Evolutionary conservation across 2,797 vertebrate species (phyloP).

Genomic region (Erithacus rubecula): DNA sequence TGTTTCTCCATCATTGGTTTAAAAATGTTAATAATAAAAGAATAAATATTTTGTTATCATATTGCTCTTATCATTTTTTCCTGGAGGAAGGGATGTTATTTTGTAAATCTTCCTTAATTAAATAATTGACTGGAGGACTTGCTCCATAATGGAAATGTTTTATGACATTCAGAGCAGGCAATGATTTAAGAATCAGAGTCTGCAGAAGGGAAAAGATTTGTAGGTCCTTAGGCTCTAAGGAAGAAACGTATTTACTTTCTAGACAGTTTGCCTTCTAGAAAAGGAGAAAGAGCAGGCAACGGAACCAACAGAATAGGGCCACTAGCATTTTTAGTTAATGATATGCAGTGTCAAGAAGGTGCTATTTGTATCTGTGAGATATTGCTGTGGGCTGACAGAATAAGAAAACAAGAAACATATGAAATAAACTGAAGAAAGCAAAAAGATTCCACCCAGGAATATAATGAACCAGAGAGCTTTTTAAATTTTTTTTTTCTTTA

Average conservation of each 20-base stretch:
- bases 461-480: background rate
- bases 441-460: background rate
- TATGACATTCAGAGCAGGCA: constrained; percentile 37
- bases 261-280: constrained; percentile 55
- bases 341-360: constrained; percentile 43
- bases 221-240: constrained; percentile 9
- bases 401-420: constrained; percentile 30
- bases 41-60: constrained; percentile 33
- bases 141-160: constrained; percentile 47
- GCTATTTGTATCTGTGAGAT: constrained; percentile 39
- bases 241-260: constrained; percentile 48
- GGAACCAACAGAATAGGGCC: constrained; percentile 30
- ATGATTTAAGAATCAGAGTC: constrained; percentile 53
- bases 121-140: constrained; percentile 53
- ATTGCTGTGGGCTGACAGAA: constrained; percentile 30
- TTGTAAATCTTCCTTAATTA: constrained; percentile 38
- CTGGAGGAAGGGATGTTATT: background rate
- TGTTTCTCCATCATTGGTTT: constrained; percentile 9
- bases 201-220: constrained; percentile 15
- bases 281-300: background rate
- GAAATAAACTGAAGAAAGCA: constrained; percentile 15
- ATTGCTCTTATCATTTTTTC: background rate
- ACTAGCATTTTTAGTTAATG: constrained; percentile 50
- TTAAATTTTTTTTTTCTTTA: accelerated
- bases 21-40: constrained; percentile 51